Evolutionary conservation across 23 tunicate species (phyloP), one percentile per base, ranked within the genome.

Genomic region (Ciona savignyi): DNA sequence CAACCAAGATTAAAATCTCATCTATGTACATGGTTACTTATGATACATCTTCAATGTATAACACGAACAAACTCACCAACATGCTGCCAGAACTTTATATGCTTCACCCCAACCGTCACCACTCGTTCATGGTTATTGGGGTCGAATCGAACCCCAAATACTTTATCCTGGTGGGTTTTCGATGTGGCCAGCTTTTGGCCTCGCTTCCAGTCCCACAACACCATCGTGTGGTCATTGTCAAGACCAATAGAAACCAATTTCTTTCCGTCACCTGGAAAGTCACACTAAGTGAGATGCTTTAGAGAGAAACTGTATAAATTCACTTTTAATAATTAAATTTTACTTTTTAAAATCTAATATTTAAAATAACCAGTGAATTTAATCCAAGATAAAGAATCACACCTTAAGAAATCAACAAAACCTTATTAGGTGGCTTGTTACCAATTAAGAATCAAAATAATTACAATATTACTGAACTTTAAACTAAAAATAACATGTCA

Each of bases 41-140:
- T n/a, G n/a, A n/a, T n/a, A n/a, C n/a, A n/a, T n/a, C n/a, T n/a
- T n/a, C n/a, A n/a, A n/a, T n/a, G n/a, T n/a, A n/a, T n/a, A n/a
- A n/a, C n/a, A n/a, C n/a, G n/a, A n/a, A n/a, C n/a, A 9, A 42
- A 31, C 89, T 62, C 23, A 81, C 95, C 95, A 30, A 89, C 96
- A 68, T 86, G 93, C 29, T 77, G 79, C 98, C 98, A 93, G 42
- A 93, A 93, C 74, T 93, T 93, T 74, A 93, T 93, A 80, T 93
- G 98, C 48, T 86, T 93, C 30, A 93, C 85, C 33, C 98, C 98
- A 4, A 73, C 85, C 0, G 98, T 72, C 23, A 93, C 88, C 49
- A 93, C 68, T 30, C 86, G 86, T 24, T 86, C 85, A 25, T 79
- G 63, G 60, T 77, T 68, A 22, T 32, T 34, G 0, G 84, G 70